Evolutionary conservation across 2,113 vertebrate genomes (phyloP), one percentile per base, ranked within the genome.

Genomic region (Prietella phreatophila): DNA sequence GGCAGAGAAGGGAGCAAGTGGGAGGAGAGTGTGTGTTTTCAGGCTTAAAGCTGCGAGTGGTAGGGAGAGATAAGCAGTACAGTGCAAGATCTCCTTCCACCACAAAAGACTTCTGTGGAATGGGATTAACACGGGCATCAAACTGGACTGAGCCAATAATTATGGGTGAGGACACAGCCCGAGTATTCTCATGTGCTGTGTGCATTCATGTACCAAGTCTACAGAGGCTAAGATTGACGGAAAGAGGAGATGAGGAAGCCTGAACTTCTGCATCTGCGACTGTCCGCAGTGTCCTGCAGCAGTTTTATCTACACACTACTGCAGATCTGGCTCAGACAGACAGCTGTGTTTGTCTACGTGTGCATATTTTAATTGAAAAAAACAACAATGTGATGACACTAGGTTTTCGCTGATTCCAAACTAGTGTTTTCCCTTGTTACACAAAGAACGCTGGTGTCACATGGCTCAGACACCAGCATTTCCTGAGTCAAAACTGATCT

Each of bases 61-160:
- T 50, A 60, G 17, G 53, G 47, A 73, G 81, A 87, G 86, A 87
- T 87, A 87, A 87, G 80, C 78, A 71, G 86, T 33, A 60, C 30
- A 58, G 53, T 39, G 79, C 58, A 55, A 60, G 86, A 71, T 87
- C 79, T 30, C 50, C 20, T 65, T 61, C 60, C 36, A 42, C 22
- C 53, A 30, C 65, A 82, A 78, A 56, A 60, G 86, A 42, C 36
- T 82, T 58, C 63, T 39, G 47, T 5, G 76, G 30, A 82, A 82
- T 60, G 53, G 86, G 86, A 87, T 87, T 87, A 87, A 53, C 50
- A 73, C 25, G 36, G 79, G 33, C 53, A 87, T 82, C 78, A 71
- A 36, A 87, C 79, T 33, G 78, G 78, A 53, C 78, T 30, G 85
- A 69, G 61, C 63, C 78, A 39, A 75, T 61, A 61, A 63, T 87